Evolutionary conservation across 2,797 vertebrate genomes (phyloP).

Genomic region (Bryconaethiops microstoma): DNA sequence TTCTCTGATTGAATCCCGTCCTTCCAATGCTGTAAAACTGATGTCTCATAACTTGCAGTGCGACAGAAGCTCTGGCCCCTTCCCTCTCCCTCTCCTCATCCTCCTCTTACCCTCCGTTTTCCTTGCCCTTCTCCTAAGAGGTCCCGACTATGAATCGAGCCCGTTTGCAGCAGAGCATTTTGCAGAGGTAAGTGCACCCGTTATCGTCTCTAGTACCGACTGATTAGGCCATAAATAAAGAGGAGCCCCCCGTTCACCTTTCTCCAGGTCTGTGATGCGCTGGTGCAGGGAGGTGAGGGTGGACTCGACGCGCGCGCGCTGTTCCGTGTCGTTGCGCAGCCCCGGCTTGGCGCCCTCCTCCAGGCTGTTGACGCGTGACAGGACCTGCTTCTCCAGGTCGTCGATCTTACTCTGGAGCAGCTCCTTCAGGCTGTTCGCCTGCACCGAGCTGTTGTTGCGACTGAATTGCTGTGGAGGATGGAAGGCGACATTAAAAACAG

Average conservation of each 20-base stretch:
- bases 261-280: constrained; percentile 96
- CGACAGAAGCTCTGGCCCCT: constrained; percentile 40
- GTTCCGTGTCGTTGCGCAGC: constrained; percentile 90
- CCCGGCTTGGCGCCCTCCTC: constrained; percentile 91
- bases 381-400: constrained; percentile 94
- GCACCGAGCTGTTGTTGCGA: constrained; percentile 90
- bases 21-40: constrained; percentile 42
- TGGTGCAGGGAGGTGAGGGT: constrained; percentile 94
- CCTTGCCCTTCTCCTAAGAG: constrained; percentile 1
- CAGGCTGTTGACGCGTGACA: constrained; percentile 93
- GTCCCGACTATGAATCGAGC: background rate
- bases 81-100: background rate
- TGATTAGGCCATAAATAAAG: background rate
- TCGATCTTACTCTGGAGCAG: constrained; percentile 95
- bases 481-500: constrained; percentile 1
- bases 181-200: too few species aligned
- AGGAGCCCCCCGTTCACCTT: constrained; percentile 77
- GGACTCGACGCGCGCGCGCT: constrained; percentile 91
- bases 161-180: background rate
- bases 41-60: constrained; percentile 54
- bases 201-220: background rate
- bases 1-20: constrained; percentile 16
- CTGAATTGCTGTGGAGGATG: constrained; percentile 86
- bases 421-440: constrained; percentile 92
- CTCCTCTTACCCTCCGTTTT: background rate